These are phyloP conservation scores for Gavia stellata DNA, from an alignment of 2,113 vertebrate genomes.

Conservation along the genomic window DNA sequence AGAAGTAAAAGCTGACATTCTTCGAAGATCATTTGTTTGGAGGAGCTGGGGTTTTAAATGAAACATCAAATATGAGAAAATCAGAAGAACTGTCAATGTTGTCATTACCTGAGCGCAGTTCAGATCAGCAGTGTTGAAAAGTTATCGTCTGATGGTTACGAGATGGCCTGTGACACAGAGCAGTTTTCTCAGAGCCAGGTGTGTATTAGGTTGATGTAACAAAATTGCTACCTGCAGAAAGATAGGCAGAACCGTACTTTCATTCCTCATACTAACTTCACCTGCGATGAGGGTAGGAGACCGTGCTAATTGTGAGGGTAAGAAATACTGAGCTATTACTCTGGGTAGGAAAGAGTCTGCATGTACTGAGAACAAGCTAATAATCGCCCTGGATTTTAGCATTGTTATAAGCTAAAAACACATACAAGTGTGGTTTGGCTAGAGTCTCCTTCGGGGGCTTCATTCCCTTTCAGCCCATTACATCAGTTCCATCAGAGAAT, in stretches of 20 bases:
- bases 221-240: conserved; percentile 36
- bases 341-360: not conserved
- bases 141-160: conserved; percentile 1
- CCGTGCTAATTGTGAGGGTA: not conserved
- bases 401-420: not conserved
- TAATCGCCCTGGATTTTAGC: not conserved
- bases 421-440: not conserved
- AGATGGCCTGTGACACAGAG: not conserved
- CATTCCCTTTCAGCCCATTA: not conserved
- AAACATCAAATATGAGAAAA: conserved; percentile 20
- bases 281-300: not conserved
- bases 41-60: conserved; percentile 3
- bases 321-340: not conserved
- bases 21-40: not conserved
- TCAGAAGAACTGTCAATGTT: not conserved
- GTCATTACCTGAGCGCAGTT: not conserved
- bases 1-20: not conserved
- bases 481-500: not conserved
- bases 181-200: conserved; percentile 12
- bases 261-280: not conserved
- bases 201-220: conserved; percentile 22
- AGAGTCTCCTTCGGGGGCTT: not conserved
- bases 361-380: not conserved
- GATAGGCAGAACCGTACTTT: not conserved
- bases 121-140: not conserved